Evolutionary conservation across 2,113 vertebrate species (phyloP), one percentile per base, ranked within the genome.

Genomic region (Bufo bufo): DNA sequence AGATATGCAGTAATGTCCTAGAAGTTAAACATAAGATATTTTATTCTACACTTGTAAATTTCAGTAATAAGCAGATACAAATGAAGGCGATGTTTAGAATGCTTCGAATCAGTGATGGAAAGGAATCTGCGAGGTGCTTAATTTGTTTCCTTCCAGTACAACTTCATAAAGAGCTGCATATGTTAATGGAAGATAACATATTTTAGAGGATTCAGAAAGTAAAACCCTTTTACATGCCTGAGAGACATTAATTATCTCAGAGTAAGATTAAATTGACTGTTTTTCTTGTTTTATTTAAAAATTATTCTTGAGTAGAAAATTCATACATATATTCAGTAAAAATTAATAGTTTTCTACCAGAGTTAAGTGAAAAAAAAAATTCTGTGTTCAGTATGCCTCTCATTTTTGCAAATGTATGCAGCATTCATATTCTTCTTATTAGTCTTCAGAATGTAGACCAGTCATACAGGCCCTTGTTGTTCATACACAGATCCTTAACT

Each of bases 161-260:
- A 43, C 13, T 80, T 23, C 52, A 56, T 17, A 10, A 79, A 80
- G 59, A 1, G n/a, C 54, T 80, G 77, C 54, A 59, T 33, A 80
- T 80, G 54, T 58, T 80, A 59, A 14, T 80, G 56, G 43, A 13
- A 80, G 77, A 80, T 17, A 80, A 80, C 54, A 80, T 80, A 43
- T 80, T 43, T 80, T 80, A 43, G 16, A 17, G 14, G 14, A 14
- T 16, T 80, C 45, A 23, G 14, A 58, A 58, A 80, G 59, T 58
- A 33, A 43, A 59, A 58, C 9, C 77, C 23, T 54, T 23, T 78
- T 78, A 50, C 23, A 58, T 50, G 49, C 12, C 77, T 59, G 54
- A 43, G 56, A 59, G 23, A 59, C 56, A 80, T 43, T 59, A 80
- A 80, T 80, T 59, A 43, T 80, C 14, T 79, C 56, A 59, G 23